Evolutionary conservation across 2,888 invertebrate species (phyloP), one percentile per base, ranked within the genome.

Genomic region (Diadegma fenestrale): DNA sequence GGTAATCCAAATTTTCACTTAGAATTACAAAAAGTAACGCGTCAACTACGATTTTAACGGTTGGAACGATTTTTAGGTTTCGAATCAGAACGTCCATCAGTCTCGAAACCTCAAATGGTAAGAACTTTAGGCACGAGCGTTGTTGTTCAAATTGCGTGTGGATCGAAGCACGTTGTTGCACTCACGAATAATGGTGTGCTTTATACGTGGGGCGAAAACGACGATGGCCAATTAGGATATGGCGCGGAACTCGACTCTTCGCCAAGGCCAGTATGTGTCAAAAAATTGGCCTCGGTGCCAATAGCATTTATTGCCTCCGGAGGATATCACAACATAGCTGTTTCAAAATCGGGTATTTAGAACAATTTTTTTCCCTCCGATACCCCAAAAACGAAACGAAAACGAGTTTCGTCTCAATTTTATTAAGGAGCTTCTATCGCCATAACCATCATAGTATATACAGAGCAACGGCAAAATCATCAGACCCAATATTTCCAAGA

Each of bases 61-160:
- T 26, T 54, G 54, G 2, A 10, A 54, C 22, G 10, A 12, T 22
- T 37, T 14, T 2, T 58, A 93, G 93, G 93, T 76, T 89, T 93
- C 80, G 91, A 91, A 89, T 88, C 89, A 5, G 66, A 84, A 37
- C 86, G 76, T 64, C n/a, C 54, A n/a, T 82, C 87, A 26, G 91
- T 96, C 90, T 93, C 94, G 48, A 94, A 95, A 88, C 98, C 98
- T 1, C 97, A 96, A 94, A 96, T 98, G 89, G 95, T 99, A 0
- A 97, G 97, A 93, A 93, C 95, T 19, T 94, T 98, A 78, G 97
- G 97, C 14, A 96, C 97, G 6, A 96, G 96, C 92, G 95, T 96
- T 92, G 95, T 98, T 58, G 96, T 98, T 86, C 99, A 99, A 95
- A 96, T 99, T 86, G 96, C 97, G 0, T 97, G 97, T 93, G 99